A percentile compares a stretch with the other conserved stretches of the same genome.
Conservation (phyloP, 2,888 invertebrate genomes). For the Acrocyrtus sp. region DNA sequence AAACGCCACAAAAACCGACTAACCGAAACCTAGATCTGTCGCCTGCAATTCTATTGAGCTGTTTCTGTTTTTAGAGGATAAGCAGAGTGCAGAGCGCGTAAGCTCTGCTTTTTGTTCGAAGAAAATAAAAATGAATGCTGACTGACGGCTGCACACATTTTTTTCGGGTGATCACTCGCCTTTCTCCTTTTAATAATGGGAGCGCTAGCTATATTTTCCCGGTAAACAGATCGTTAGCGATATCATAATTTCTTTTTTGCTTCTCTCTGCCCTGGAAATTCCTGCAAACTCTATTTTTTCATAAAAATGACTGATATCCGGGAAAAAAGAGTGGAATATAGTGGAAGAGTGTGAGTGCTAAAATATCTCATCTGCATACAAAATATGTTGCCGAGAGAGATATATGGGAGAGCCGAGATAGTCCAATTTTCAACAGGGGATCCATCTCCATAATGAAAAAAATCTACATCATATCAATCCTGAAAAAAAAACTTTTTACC, state of each 20-base stretch:
- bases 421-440: conserved; percentile 28
- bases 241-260: conserved; percentile 9
- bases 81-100: conserved; percentile 4
- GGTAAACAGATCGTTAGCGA: conserved; percentile 30
- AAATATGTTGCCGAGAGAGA: no score
- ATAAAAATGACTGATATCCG: no score
- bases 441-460: conserved; percentile 39
- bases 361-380: conserved; percentile 38
- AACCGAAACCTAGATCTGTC: conserved; percentile 46
- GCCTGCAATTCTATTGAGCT: conserved; percentile 10
- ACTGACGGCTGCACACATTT: no score
- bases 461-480: no score
- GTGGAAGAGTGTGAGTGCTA: no score
- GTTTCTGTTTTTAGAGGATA: conserved; percentile 13
- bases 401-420: no score
- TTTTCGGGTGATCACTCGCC: background rate
- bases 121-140: background rate
- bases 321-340: no score
- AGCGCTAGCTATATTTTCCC: background rate
- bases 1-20: conserved; percentile 29
- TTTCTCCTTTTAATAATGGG: conserved; percentile 7
- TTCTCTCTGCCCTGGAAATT: no score
- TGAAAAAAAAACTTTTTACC: no score
- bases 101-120: background rate
- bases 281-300: no score